Evolutionary conservation across 2,888 invertebrate genomes (phyloP), one percentile per base, ranked within the genome.

Genomic region (Scrobipalpa atriplicella): DNA sequence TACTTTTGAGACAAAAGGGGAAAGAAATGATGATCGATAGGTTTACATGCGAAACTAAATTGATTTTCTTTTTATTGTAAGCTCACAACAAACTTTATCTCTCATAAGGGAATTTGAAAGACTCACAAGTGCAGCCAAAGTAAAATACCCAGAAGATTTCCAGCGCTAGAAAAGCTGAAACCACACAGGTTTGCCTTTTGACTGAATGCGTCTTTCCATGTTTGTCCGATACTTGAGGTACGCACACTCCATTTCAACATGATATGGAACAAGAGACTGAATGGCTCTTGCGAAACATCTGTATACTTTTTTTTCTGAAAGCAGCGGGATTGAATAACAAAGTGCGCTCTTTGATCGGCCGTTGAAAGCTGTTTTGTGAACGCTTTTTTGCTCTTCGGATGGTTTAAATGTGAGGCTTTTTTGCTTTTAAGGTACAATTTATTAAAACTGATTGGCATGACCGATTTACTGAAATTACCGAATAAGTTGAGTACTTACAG

Each of bases 201-300:
- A 82, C 89, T 85, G 89, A 88, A 87, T 90, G 89, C 89, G 89
- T 90, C 86, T 84, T 81, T 80, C 75, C 69, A 77, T 89, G 87
- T 90, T 90, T 89, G 81, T 83, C 70, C 71, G 78, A 74, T 76
- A 76, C 78, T 79, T 76, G 79, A 78, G 76, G 76, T 79, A 83
- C 86, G 88, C 87, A 88, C 85, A 87, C 90, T 84, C 85, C 84
- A 87, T 89, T 87, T 84, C 80, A 77, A 78, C 78, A 82, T 84
- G 85, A 87, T 88, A 87, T 84, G 85, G 85, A 85, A 82, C 78
- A 81, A 78, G n/a, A 58, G 58, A 36, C 29, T 87, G 81, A 87
- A 88, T 81, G 78, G 78, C 74, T 47, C 79, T 78, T 84, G 72
- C 79, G 80, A 83, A 81, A 67, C 68, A 79, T 80, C 78, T 79